Evolutionary conservation across 2,888 invertebrate genomes (phyloP), one percentile per base, ranked within the genome.

Genomic region (Habroteleia sp.): DNA sequence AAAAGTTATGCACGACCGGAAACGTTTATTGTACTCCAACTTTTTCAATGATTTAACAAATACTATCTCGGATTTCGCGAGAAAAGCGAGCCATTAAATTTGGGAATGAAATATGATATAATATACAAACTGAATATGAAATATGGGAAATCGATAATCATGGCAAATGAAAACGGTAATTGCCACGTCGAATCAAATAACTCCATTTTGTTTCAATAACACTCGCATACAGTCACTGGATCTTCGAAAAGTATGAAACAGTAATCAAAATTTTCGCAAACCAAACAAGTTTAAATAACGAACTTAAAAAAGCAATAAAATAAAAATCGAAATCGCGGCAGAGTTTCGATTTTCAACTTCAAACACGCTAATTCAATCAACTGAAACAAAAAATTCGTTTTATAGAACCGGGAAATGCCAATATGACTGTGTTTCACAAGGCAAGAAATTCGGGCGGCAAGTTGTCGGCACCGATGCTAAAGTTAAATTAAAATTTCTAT

Each of bases 131-230:
- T 48, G 50, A 74, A n/a, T n/a, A 63, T 56, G 66, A 68, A 68
- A 68, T 44, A 56, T 35, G 54, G 56, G 27, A 35, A 63, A 74
- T 74, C 66, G 68, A 56, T 68, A 62, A 74, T 74, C 46, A 42
- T 39, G 44, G 56, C 56, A 56, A 69, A 65, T 52, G 74, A 62
- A 63, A 69, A 65, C 60, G 46, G 50, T 63, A 74, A 74, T 74
- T 74, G 69, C 58, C 48, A 65, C 52, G 50, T 54, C 39, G 63
- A 68, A 68, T 68, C 68, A 33, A 68, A 74, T 63, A 68, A 74
- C 68, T 68, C 29, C 42, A 68, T 62, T 68, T 68, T 39, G 68
- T 74, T 74, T 65, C 58, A 46, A 74, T 58, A 62, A 56, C 65
- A 50, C 56, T 46, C 33, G 62, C 29, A 13, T 16, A 25, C 14